Evolutionary conservation across 2,888 invertebrate genomes (phyloP).

Genomic region (Cataglyphis altisquamis): DNA sequence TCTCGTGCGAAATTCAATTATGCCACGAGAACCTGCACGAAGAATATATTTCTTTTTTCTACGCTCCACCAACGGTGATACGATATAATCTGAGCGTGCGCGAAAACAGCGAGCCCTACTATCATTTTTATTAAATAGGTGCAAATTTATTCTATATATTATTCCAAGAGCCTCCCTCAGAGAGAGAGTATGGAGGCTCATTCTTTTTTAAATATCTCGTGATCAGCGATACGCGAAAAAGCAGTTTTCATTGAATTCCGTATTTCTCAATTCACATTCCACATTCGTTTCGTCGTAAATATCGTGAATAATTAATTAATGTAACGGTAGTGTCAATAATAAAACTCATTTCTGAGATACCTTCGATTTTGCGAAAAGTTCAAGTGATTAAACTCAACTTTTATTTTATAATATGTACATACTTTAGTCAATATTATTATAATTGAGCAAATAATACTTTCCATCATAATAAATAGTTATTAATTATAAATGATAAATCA

Average conservation of each 20-base stretch:
- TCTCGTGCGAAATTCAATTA: conserved; percentile 53
- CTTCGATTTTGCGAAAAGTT: conserved; percentile 2
- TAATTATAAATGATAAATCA: conserved; percentile 50
- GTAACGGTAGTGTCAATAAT: conserved; percentile 25
- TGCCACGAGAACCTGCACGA: conserved; percentile 17
- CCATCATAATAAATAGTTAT: conserved; percentile 16
- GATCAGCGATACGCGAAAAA: not conserved
- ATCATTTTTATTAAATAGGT: conserved; percentile 14
- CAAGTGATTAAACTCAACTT: not conserved
- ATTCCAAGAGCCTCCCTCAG: not conserved
- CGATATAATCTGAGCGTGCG: conserved; percentile 22
- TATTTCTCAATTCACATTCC: not conserved
- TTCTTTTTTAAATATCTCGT: conserved; percentile 14
- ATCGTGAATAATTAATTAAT: conserved; percentile 33
- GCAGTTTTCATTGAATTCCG: not conserved
- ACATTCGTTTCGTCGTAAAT: conserved; percentile 14
- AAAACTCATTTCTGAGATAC: conserved; percentile 7
- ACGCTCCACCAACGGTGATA: not conserved
- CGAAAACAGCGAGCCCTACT: not conserved
- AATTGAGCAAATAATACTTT: not conserved
- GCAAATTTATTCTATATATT: conserved; percentile 44
- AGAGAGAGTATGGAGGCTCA: not conserved
- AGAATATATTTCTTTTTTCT: conserved; percentile 18
- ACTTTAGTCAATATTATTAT: not conserved
- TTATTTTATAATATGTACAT: too few relatives aligned